These are phyloP conservation scores for Nothoprocta perdicaria DNA, from an alignment of 2,113 vertebrate species.

Conservation along the genomic window DNA sequence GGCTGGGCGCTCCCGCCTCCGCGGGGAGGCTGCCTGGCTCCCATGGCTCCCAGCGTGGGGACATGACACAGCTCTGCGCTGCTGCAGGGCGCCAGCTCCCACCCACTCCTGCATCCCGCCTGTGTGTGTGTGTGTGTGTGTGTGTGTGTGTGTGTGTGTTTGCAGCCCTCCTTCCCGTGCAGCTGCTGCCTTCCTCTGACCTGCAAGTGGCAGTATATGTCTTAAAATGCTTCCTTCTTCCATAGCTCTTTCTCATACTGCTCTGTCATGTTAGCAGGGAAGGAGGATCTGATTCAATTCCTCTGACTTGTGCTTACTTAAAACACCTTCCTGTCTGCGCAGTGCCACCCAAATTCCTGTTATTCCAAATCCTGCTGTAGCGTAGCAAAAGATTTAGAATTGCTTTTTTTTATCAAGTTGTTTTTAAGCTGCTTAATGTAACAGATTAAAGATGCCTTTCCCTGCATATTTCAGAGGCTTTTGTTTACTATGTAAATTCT, in stretches of 20 bases:
- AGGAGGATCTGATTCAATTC: background rate
- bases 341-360: background rate
- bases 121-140: rapidly evolving
- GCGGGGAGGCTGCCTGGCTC: no score
- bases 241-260: background rate
- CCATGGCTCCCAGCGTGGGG: no score
- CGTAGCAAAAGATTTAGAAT: background rate
- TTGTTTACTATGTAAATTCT: background rate
- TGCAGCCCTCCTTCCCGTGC: rapidly evolving
- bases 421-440: constrained; percentile 1
- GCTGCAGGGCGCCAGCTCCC: no score
- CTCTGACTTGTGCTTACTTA: background rate
- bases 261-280: background rate
- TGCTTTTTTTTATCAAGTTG: background rate
- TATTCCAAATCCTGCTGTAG: background rate
- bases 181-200: constrained; percentile 33
- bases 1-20: no score
- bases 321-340: background rate
- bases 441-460: background rate
- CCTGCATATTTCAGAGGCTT: background rate
- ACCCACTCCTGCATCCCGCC: no score
- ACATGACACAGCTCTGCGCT: no score
- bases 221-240: constrained; percentile 39
- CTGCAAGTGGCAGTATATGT: constrained; percentile 69
- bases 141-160: rapidly evolving